Conservation (phyloP, 2,797 vertebrate species). For the Molothrus aeneus region DNA sequence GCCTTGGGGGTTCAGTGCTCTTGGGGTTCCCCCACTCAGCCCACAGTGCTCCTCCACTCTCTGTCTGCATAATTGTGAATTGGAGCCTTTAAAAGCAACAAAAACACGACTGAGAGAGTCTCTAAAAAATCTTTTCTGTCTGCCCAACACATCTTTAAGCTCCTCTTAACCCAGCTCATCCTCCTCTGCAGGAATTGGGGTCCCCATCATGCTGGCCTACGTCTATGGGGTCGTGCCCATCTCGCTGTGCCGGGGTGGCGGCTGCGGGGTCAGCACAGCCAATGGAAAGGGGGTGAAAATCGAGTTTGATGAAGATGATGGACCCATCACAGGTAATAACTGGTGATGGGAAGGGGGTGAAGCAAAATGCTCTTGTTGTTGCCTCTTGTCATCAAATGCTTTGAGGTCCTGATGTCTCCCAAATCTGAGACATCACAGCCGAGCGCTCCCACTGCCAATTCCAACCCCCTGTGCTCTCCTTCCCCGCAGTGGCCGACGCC, state of each 20-base stretch:
- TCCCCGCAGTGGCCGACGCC: slow-evolving; percentile 85
- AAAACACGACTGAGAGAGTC: background rate
- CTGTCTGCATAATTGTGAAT: background rate
- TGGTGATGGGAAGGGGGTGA: background rate
- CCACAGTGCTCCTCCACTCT: background rate
- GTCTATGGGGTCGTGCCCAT: slow-evolving; percentile 97
- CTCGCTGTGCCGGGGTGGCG: slow-evolving; percentile 94
- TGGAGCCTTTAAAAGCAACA: background rate
- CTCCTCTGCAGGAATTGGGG: slow-evolving; percentile 87
- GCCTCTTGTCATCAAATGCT: background rate
- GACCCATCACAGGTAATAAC: slow-evolving; percentile 92
- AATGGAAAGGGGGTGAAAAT: slow-evolving; percentile 95
- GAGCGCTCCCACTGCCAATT: rapidly evolving
- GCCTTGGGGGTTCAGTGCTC: background rate
- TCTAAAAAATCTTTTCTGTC: background rate
- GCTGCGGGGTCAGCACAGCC: slow-evolving; percentile 94
- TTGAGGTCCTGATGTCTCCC: background rate
- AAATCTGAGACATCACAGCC: rapidly evolving
- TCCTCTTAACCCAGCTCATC: background rate
- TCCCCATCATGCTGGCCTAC: slow-evolving; percentile 98
- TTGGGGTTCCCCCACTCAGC: background rate
- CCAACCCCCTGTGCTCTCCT: slow-evolving; percentile 33
- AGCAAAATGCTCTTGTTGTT: background rate
- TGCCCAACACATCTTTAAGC: background rate
- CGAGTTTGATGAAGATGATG: slow-evolving; percentile 96